phyloP scores from a whole-genome alignment of 2,797 vertebrate species.

The Thamnophis elegans region DNA sequence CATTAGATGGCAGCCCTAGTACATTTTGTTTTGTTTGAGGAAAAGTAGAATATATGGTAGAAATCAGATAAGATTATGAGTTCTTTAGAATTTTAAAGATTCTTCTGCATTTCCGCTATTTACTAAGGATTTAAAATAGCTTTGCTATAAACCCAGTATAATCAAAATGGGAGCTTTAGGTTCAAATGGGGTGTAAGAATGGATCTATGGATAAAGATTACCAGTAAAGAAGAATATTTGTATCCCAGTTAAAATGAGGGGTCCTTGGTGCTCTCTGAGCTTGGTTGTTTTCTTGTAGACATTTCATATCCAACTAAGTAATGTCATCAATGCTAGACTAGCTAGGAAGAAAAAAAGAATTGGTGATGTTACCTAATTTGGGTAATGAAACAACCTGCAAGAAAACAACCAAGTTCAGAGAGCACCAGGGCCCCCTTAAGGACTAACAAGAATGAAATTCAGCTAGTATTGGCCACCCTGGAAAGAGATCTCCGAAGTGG shows the following conservation, averaged over 20 bases:
- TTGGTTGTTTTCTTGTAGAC: neutral
- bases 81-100: neutral
- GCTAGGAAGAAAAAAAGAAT: neutral
- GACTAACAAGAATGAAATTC: neutral
- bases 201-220: neutral
- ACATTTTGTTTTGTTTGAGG: neutral
- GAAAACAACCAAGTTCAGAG: neutral
- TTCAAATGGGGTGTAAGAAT: neutral
- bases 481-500: neutral
- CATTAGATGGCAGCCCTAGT: slow-evolving; percentile 60
- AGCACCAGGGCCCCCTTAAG: neutral
- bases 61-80: neutral
- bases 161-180: neutral
- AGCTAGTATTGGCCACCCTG: neutral
- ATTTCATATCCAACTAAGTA: neutral
- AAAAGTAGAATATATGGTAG: neutral
- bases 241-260: neutral
- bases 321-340: neutral
- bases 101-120: neutral
- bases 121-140: neutral
- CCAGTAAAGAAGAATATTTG: neutral
- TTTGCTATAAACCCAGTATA: rapidly evolving
- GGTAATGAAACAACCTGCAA: neutral
- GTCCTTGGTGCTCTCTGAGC: neutral
- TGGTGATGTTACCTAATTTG: neutral